Evolutionary conservation across 2,113 vertebrate species (phyloP).

Genomic region (Eidolon helvum): DNA sequence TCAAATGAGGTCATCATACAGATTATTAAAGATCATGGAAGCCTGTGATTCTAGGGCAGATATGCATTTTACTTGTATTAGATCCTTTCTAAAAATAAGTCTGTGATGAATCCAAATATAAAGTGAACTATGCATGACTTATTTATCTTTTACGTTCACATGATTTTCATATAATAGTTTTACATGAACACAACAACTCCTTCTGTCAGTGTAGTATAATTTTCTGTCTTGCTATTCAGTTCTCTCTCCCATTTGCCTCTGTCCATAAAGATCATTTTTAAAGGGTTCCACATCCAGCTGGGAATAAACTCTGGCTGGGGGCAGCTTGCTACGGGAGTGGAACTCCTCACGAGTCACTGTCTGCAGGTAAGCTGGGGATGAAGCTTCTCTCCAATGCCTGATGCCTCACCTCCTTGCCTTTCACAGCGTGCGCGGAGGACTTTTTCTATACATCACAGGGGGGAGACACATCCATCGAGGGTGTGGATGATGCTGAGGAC

Average conservation of each 20-base stretch:
- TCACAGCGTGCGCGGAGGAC: constrained; percentile 89
- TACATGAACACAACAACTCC: neutral
- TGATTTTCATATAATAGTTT: neutral
- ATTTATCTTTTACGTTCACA: neutral
- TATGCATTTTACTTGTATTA: neutral
- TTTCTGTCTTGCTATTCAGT: neutral
- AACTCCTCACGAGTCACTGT: fast-evolving
- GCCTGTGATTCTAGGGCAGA: neutral
- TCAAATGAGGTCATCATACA: neutral
- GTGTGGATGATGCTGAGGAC: constrained; percentile 90
- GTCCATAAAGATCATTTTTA: neutral
- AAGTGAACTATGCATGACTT: neutral
- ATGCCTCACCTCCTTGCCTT: neutral
- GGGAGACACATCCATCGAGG: constrained; percentile 88
- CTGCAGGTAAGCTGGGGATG: fast-evolving
- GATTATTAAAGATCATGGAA: neutral
- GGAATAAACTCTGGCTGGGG: neutral
- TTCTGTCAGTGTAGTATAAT: fast-evolving
- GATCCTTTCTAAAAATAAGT: neutral
- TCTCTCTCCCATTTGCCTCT: neutral
- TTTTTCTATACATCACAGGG: constrained; percentile 92
- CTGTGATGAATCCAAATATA: neutral
- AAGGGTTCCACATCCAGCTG: neutral
- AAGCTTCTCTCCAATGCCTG: neutral
- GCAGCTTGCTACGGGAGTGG: neutral